Evolutionary conservation across 2,888 invertebrate genomes (phyloP).

Genomic region (Carterocephalus palaemon): DNA sequence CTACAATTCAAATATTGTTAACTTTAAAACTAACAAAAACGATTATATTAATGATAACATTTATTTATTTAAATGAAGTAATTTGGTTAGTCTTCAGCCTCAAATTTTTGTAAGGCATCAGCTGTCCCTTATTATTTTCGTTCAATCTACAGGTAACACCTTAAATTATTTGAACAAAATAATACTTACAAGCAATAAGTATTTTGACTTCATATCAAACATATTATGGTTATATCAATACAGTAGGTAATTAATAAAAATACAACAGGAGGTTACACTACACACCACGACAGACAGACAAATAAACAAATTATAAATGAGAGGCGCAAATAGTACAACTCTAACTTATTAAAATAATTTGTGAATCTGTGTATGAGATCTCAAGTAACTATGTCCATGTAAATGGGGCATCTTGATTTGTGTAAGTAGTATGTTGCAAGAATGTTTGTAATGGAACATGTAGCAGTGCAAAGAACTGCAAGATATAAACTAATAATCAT

Average conservation of each 20-base stretch:
- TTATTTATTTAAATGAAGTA: conserved; percentile 15
- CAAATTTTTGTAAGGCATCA: conserved; percentile 15
- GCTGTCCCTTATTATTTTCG: conserved; percentile 2
- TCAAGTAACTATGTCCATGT: no score
- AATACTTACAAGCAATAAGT: no score
- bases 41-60: conserved; percentile 22
- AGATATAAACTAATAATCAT: no score
- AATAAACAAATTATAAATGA: background rate
- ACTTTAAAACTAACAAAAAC: conserved; percentile 16
- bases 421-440: background rate
- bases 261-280: no score
- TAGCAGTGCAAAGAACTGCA: no score
- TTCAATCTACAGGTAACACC: conserved; percentile 8
- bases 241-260: no score
- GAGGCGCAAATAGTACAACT: no score
- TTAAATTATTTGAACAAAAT: no score
- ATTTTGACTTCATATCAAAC: no score
- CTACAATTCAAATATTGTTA: conserved; percentile 15
- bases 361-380: background rate
- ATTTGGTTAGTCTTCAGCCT: conserved; percentile 26
- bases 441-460: background rate
- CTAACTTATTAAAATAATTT: background rate
- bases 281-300: background rate
- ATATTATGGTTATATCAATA: no score
- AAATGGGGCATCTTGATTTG: no score